Evolutionary conservation across 2,888 invertebrate species (phyloP).

Genomic region (Xanthorhoe spadicearia): DNA sequence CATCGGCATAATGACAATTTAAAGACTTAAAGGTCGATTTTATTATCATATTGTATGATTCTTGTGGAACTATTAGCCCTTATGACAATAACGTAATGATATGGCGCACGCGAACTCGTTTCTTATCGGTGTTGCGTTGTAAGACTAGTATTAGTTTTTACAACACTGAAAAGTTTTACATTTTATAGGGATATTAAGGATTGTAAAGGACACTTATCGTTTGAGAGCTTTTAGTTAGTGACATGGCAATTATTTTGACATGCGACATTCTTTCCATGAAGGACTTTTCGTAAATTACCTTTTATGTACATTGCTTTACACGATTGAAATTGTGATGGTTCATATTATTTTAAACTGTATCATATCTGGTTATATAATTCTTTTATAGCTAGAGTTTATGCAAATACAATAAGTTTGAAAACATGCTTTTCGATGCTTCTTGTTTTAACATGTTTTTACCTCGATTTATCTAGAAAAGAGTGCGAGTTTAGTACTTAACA

Average conservation of each 20-base stretch:
- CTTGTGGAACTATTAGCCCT: constrained; percentile 82
- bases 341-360: too few species aligned
- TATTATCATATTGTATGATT: constrained; percentile 84
- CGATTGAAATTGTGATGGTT: too few species aligned
- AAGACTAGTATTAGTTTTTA: constrained; percentile 47
- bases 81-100: constrained; percentile 82
- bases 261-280: constrained; percentile 24
- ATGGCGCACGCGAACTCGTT: constrained; percentile 72
- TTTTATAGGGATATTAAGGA: constrained; percentile 40
- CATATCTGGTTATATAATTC: too few species aligned
- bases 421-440: too few species aligned
- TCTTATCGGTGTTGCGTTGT: constrained; percentile 62
- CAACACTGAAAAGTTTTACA: constrained; percentile 41
- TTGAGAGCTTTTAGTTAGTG: constrained; percentile 23
- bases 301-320: neutral
- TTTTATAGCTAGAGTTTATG: too few species aligned
- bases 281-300: neutral
- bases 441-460: too few species aligned
- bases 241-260: constrained; percentile 23
- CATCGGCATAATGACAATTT: constrained; percentile 78
- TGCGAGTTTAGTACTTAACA: too few species aligned
- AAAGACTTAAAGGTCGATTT: constrained; percentile 84
- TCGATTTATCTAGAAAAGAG: too few species aligned
- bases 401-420: too few species aligned
- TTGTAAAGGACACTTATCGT: constrained; percentile 36